Conservation (phyloP, 2,113 vertebrate species). For the Canis aureus region DNA sequence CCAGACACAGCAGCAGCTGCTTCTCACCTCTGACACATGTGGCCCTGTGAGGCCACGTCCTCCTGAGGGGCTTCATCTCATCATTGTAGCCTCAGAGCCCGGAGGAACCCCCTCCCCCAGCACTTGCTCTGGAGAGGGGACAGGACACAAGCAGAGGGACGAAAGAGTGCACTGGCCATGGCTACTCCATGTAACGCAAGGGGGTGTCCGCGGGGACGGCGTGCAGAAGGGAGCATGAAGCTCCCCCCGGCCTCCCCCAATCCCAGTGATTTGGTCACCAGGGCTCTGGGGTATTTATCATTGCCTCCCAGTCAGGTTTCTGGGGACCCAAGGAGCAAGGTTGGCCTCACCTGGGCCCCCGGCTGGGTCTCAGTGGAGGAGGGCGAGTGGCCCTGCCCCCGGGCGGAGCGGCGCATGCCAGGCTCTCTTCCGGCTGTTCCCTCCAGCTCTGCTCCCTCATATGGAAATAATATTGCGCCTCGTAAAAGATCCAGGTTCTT, state of each 20-base stretch:
- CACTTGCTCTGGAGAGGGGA: no score
- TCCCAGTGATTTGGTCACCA: not conserved
- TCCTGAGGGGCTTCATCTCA: not conserved
- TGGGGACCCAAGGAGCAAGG: not conserved
- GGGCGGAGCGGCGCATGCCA: not conserved
- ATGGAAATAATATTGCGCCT: constrained; percentile 50
- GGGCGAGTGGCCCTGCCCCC: not conserved
- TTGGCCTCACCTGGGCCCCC: not conserved
- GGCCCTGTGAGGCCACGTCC: not conserved
- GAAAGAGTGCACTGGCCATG: fast-evolving
- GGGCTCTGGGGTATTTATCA: not conserved
- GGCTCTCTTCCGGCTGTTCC: not conserved
- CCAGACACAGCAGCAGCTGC: not conserved
- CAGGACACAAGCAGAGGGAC: not conserved
- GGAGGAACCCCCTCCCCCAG: not conserved
- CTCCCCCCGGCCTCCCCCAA: not conserved
- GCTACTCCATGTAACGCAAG: fast-evolving
- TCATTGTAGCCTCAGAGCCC: not conserved
- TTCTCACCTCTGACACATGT: not conserved
- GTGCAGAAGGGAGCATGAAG: no score
- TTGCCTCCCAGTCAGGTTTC: not conserved
- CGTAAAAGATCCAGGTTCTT: constrained; percentile 42
- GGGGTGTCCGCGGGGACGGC: fast-evolving
- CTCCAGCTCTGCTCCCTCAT: not conserved
- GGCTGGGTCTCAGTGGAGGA: not conserved